Evolutionary conservation across 2,888 invertebrate species (phyloP).

Genomic region (Trichogramma dendrolimi): DNA sequence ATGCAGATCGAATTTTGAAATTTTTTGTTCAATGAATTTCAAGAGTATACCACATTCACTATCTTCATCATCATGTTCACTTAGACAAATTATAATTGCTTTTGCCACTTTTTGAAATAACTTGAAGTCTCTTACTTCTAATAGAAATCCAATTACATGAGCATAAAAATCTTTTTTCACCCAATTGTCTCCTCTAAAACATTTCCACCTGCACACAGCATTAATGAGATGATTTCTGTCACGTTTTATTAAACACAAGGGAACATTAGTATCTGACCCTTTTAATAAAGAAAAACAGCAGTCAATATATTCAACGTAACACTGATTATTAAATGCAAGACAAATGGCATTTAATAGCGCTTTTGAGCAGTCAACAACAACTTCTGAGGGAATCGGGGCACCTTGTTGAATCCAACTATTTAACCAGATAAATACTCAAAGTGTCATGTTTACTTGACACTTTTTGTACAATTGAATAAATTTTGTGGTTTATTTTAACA

Average conservation of each 20-base stretch:
- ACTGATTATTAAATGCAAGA: slow-evolving; percentile 10
- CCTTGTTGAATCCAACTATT: slow-evolving; percentile 7
- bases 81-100: neutral
- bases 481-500: neutral
- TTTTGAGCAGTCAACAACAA: slow-evolving; percentile 18
- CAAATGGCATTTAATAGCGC: slow-evolving; percentile 18
- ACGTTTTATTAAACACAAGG: slow-evolving; percentile 7
- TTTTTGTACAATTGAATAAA: slow-evolving; percentile 8
- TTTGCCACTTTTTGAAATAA: neutral
- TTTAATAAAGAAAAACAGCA: slow-evolving; percentile 2
- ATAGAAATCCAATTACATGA: slow-evolving; percentile 1
- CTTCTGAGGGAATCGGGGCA: slow-evolving; percentile 8
- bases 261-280: neutral
- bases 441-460: slow-evolving; percentile 2
- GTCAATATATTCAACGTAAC: slow-evolving; percentile 9
- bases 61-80: neutral
- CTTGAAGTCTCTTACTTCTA: neutral
- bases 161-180: slow-evolving; percentile 17
- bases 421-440: slow-evolving; percentile 6
- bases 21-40: neutral
- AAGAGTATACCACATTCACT: neutral
- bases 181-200: too few species aligned
- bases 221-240: slow-evolving; percentile 19
- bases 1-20: neutral
- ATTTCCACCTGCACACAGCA: slow-evolving; percentile 4